Evolutionary conservation across 2,113 vertebrate genomes (phyloP), one percentile per base, ranked within the genome.

Genomic region (Emydura subglobosa): DNA sequence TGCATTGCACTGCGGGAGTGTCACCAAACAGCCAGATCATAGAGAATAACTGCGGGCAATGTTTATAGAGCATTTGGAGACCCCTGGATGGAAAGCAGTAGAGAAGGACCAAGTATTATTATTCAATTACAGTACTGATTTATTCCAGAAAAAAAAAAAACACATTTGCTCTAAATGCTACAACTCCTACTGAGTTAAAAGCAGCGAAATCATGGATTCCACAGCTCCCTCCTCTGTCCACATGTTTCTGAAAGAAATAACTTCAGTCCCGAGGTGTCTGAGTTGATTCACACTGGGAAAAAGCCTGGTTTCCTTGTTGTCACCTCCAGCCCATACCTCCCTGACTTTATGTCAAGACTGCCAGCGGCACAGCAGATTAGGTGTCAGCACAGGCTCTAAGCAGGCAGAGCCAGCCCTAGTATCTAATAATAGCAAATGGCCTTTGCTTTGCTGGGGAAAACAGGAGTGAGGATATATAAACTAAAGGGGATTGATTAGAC

Each of bases 401-500:
- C 29, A 17, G 14, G 78, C 44, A 79, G 49, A 81, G 34, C 3
- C 10, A 53, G 24, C 13, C 9, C 80, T 16, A 54, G n/a, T 68
- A 59, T 42, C 80, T 27, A 17, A 19, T 4, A 55, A 22, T 4
- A 55, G 31, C 6, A 11, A 2, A 50, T 0, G 2, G 21, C 13
- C 91, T 14, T 72, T 24, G 17, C 68, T 85, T 86, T 82, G 24
- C 81, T 55, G 85, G 25, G 87, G 65, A 72, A 83, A 68, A 27
- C 42, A 1, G 59, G 47, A 29, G n/a, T 31, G 68, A 68, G 42
- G 5, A 4, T 4, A 24, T n/a, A 44, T 53, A 53, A 87, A 68
- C n/a, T 13, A 1, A 0, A 72, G 16, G 57, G 65, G 59, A 91
- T 94, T 96, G 79, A 91, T 57, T 91, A 86, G 89, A 55, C 61